Base-by-base conservation (phyloP, 2,113 vertebrate genomes). In the Caranx ignobilis region DNA sequence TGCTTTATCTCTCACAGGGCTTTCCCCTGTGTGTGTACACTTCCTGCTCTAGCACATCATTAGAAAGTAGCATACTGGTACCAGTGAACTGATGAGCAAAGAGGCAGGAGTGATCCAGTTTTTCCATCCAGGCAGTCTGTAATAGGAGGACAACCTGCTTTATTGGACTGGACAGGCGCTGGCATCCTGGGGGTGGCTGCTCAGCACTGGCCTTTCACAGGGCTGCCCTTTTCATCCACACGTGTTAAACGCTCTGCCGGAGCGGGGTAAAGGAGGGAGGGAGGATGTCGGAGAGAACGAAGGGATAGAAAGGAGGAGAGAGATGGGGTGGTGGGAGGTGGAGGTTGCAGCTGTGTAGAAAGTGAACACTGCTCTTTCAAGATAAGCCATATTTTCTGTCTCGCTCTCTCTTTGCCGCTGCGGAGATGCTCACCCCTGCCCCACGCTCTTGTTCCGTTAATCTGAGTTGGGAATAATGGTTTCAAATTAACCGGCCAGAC, bases 151-250 rank as follows among this genome's bases (percentile, higher is more conserved):
- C 91, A 93, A 91, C 82, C 93, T 92, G 87, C 91, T 94, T 96
- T 95, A 96, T 96, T 96, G 91, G 94, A 95, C 86, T 75, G 94
- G 96, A 96, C 95, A 95, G 95, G 94, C 94, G 82, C 94, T 93
- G 93, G 93, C 92, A 90, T 93, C 93, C 93, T 81, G 88, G 90
- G 93, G 92, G 79, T 77, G 87, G 87, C 88, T 82, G 84, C 89
- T 90, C 86, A 76, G 88, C 86, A 37, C 87, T 92, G 91, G 91
- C 89, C 93, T 95, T 94, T 94, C 92, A 95, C 89, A 89, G 90
- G 86, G 86, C 91, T 89, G 91, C 90, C 93, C 91, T 93, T 95
- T 95, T 95, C 93, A 94, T 94, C 91, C 75, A 70, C 92, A 93
- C 85, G 84, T 73, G 93, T 93, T 92, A 93, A 94, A 94, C 81